Evolutionary conservation across 1,140 invertebrate species (phyloP), one percentile per base, ranked within the genome.

Genomic region (Thalassaphorura encarpata): DNA sequence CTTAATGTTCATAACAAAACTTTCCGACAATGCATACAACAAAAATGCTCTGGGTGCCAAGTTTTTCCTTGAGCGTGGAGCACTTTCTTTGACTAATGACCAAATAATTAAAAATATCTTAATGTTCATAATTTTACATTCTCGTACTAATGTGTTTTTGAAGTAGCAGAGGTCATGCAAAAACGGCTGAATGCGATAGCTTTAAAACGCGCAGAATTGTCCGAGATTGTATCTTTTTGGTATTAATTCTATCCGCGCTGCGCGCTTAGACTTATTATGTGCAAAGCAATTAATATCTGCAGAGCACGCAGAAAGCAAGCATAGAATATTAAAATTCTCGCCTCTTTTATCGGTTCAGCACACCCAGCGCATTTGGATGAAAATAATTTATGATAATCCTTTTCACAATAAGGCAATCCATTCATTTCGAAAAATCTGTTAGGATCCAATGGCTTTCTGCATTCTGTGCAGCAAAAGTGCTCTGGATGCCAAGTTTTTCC

Each of bases 371-470:
- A 83, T 58, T 76, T 70, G 0, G 82, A 81, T 21, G 80, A 80
- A 70, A 83, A 83, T 56, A 82, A 70, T 29, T 75, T 73, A 66
- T 83, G 80, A 66, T 82, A 84, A 67, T 83, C 81, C 43, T 70
- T 67, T 66, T 83, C 81, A 68, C 81, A 83, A 67, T 79, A 83
- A 1, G 80, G 79, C 42, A 72, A 69, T n/a, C 75, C 75, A 56
- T 78, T 76, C 28, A 78, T 68, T 66, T 84, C 82, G 62, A 82
- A 83, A 68, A 83, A 83, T 66, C 78, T 81, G 52, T 74, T 70
- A 29, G 80, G 79, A 8, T 79, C 79, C 11, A 83, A 69, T 56
- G 78, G 73, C 24, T 75, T 69, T n/a, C 76, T 73, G 68, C 82
- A 84, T 59, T 80, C 76, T 24, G 70, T 71, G 69, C 81, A 83